Percentiles rank a stretch among this genome's conserved stretches.
Conservation (phyloP, 2,888 invertebrate genomes). For the Harpalus rufipes region DNA sequence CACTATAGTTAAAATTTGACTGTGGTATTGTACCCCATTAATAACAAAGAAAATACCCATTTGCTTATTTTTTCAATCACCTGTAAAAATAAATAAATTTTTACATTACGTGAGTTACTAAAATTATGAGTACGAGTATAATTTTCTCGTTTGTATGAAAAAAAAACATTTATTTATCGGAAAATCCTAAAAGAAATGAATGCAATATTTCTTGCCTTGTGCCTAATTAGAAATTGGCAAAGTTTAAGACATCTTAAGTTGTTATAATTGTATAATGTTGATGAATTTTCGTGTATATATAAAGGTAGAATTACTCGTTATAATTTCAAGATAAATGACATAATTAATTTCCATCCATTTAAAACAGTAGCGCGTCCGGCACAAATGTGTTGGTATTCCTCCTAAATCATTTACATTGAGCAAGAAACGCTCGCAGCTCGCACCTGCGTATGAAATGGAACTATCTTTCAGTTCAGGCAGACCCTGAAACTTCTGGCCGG, state of each 20-base stretch:
- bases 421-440: slow-evolving; percentile 7
- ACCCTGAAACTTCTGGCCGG: slow-evolving; percentile 23
- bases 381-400: slow-evolving; percentile 45
- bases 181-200: no score
- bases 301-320: slow-evolving; percentile 24
- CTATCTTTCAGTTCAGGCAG: slow-evolving; percentile 7
- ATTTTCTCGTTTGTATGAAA: no score
- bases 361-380: slow-evolving; percentile 41
- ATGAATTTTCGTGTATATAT: slow-evolving; percentile 24
- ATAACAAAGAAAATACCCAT: no score
- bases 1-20: no score
- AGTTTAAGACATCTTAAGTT: neutral
- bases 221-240: no score
- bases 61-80: no score
- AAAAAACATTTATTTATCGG: no score
- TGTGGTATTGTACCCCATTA: no score
- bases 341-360: slow-evolving; percentile 50
- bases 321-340: slow-evolving; percentile 46
- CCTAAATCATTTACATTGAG: slow-evolving; percentile 52
- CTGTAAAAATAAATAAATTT: no score
- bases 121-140: no score
- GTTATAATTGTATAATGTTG: slow-evolving; percentile 17
- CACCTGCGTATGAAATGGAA: slow-evolving; percentile 62
- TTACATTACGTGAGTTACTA: no score
- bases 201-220: no score